Base-by-base conservation (phyloP, 1,140 invertebrate genomes). In the Trichonephila inaurata region DNA sequence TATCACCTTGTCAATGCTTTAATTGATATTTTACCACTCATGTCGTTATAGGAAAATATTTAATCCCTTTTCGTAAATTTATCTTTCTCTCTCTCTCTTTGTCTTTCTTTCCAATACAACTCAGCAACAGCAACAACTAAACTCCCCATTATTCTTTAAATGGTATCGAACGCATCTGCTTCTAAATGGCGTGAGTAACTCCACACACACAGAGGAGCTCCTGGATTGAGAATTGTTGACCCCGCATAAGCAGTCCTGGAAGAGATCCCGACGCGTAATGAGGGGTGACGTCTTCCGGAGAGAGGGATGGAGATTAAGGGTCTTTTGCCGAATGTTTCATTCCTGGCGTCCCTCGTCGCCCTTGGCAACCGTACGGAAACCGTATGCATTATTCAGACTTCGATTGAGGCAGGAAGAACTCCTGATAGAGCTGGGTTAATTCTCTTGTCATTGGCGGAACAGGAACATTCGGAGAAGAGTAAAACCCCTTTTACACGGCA, bases 161-260 rank as follows among this genome's bases (percentile, higher is more conserved):
- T 51, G 10, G 51, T 51, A 51, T 12, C 51, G 10, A 51, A 51
- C 7, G 10, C 51, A 51, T 51, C 51, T 12, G 33, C 33, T 40
- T 16, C 28, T 72, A 72, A 72, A 77, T 77, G 72, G 86, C 12
- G 86, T 88, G 60, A 88, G 86, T 64, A 88, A 16, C 44, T 16
- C 51, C 28, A 51, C 28, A 58, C 58, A 8, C 28, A 33, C 60
- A 33, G n/a, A n/a, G 40, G 60, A 40, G 28, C 61, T 64, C 86
- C n/a, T 88, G 86, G 60, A 88, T 28, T 62, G 62, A 62, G 86
- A 64, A 40, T 40, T 88, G 86, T 88, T 88, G 86, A 88, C 86
- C 86, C 86, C 86, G 86, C 40, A 66, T 28, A 18, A 64, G 51
- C 24, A 87, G 81, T 10, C 72, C 72, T 28, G 72, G 40, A 81